phyloP scores from a whole-genome alignment of 2,113 vertebrate genomes.

The Motacilla tschutschensis region DNA sequence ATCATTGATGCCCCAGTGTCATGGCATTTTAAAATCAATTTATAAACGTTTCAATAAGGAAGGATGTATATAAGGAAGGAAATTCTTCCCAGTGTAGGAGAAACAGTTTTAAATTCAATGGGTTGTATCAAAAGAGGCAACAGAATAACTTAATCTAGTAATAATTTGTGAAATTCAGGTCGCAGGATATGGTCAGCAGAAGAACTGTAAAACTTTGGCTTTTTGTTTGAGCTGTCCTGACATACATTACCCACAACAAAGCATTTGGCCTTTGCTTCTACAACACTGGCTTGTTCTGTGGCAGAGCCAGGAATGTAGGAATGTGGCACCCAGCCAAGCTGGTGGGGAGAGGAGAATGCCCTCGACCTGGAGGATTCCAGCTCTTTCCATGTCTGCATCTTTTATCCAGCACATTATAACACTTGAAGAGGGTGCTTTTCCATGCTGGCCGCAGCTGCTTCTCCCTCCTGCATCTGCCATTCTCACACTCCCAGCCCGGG shows the following conservation, averaged over 20 bases:
- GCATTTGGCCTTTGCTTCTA: neutral
- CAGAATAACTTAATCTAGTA: neutral
- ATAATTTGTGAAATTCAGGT: neutral
- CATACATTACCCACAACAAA: conserved; percentile 31
- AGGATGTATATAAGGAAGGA: neutral
- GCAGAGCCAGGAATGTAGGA: conserved; percentile 20
- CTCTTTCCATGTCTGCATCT: neutral
- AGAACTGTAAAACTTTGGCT: neutral
- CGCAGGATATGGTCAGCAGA: neutral
- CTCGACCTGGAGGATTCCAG: neutral
- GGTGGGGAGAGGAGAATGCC: conserved; percentile 18
- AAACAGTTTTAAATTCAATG: neutral
- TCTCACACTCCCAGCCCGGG: neutral
- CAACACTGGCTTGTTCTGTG: conserved; percentile 16
- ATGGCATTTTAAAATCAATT: neutral
- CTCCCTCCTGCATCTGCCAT: neutral
- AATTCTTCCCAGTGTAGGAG: neutral
- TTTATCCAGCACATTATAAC: neutral
- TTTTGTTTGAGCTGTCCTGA: neutral
- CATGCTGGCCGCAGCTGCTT: neutral
- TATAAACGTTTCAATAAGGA: neutral
- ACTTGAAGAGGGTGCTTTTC: neutral
- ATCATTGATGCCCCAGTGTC: neutral
- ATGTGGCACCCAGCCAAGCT: conserved; percentile 33
- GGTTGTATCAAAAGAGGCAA: neutral